Conservation (phyloP, 2,888 invertebrate genomes). For the Nebria salina region DNA sequence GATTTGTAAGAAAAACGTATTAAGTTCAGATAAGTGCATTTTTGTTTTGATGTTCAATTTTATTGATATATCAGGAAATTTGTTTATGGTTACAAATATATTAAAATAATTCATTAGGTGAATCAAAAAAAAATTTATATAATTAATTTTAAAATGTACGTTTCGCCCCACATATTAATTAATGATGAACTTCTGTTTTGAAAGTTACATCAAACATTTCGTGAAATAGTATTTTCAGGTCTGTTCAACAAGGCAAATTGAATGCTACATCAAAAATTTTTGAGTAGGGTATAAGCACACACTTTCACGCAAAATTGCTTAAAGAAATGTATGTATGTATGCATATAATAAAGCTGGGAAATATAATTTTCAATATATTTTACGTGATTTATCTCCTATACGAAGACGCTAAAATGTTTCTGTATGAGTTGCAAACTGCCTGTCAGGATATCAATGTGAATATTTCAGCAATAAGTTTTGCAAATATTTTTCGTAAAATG, state of each 20-base stretch:
- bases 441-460: slow-evolving; percentile 28
- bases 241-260: not conserved
- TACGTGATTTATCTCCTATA: not conserved
- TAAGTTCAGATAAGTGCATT: too few species aligned
- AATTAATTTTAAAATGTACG: too few species aligned
- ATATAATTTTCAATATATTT: not conserved
- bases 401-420: slow-evolving; percentile 15
- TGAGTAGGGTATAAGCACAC: not conserved
- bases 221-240: not conserved
- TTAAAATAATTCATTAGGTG: too few species aligned
- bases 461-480: slow-evolving; percentile 25
- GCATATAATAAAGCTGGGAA: not conserved
- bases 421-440: slow-evolving; percentile 14
- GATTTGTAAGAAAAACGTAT: too few species aligned
- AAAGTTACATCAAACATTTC: too few species aligned
- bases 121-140: too few species aligned
- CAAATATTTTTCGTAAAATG: slow-evolving; percentile 32
- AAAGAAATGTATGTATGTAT: not conserved
- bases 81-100: too few species aligned
- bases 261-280: not conserved
- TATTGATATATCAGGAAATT: too few species aligned
- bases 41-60: too few species aligned
- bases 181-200: too few species aligned
- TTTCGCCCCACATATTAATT: too few species aligned
- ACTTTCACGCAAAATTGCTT: not conserved